Conservation (phyloP, 2,113 vertebrate genomes). For the Alouatta palliata region DNA sequence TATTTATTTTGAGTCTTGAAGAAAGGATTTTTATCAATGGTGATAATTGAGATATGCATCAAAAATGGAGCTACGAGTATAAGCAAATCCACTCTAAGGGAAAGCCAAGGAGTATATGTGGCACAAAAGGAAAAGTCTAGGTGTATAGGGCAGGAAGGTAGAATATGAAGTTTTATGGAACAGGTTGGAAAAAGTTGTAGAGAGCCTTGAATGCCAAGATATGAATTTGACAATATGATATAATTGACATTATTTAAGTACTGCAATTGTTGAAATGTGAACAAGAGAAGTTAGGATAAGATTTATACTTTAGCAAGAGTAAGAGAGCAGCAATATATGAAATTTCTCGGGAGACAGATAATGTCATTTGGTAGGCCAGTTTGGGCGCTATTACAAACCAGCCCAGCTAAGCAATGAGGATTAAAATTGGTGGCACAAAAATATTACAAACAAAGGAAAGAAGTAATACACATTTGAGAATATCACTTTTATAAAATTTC, state of each 20-base stretch:
- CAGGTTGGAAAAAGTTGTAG: fast-evolving
- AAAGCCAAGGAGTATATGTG: not conserved
- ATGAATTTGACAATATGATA: not conserved
- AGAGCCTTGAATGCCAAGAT: not conserved
- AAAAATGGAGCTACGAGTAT: not conserved
- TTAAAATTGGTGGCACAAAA: not conserved
- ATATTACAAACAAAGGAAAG: not conserved
- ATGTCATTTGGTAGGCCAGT: not conserved
- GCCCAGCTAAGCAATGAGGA: not conserved
- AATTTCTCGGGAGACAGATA: not conserved
- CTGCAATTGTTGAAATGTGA: too few species aligned
- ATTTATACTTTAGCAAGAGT: not conserved
- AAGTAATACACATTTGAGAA: not conserved
- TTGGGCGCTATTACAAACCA: not conserved
- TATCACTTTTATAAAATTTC: not conserved
- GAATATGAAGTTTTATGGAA: not conserved
- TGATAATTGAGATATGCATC: not conserved
- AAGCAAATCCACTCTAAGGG: not conserved
- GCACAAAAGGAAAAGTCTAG: fast-evolving
- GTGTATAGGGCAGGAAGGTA: not conserved
- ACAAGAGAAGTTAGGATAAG: not conserved
- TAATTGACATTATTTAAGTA: not conserved
- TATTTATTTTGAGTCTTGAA: not conserved
- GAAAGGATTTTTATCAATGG: not conserved
- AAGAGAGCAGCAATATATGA: not conserved